These are phyloP conservation scores for Mus pahari DNA, from an alignment of 2,113 vertebrate genomes.

Conservation along the genomic window DNA sequence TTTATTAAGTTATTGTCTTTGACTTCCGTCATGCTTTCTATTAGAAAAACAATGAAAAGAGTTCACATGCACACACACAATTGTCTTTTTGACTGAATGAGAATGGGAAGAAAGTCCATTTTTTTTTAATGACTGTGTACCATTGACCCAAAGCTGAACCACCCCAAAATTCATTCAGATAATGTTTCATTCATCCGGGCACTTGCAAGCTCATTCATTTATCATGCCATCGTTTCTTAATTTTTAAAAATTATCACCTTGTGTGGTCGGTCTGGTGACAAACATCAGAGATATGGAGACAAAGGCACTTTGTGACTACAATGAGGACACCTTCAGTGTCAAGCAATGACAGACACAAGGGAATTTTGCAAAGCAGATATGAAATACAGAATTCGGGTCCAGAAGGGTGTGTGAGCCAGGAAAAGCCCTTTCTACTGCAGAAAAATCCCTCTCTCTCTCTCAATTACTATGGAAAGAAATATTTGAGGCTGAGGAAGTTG, in stretches of 20 bases:
- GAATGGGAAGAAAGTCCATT: constrained; percentile 57
- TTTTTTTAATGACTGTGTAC: background rate
- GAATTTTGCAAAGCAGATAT: background rate
- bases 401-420: background rate
- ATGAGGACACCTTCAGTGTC: background rate
- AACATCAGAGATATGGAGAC: background rate
- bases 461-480: background rate
- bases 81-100: constrained; percentile 49
- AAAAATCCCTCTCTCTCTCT: background rate
- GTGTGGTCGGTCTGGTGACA: background rate
- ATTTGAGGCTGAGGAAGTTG: background rate
- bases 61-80: constrained; percentile 49
- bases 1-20: too few relatives aligned
- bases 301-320: background rate
- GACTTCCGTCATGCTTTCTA: constrained; percentile 66
- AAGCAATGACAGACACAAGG: background rate
- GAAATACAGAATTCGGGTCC: background rate
- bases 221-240: background rate
- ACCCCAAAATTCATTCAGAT: constrained; percentile 48
- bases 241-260: background rate
- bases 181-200: constrained; percentile 43
- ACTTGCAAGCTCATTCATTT: constrained; percentile 24
- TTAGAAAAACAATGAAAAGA: constrained; percentile 61
- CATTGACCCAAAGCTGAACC: constrained; percentile 56
- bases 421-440: background rate